A percentile compares a stretch with the other conserved stretches of the same genome.
Conservation (phyloP, 2,113 vertebrate species). For the Macrotis lagotis region DNA sequence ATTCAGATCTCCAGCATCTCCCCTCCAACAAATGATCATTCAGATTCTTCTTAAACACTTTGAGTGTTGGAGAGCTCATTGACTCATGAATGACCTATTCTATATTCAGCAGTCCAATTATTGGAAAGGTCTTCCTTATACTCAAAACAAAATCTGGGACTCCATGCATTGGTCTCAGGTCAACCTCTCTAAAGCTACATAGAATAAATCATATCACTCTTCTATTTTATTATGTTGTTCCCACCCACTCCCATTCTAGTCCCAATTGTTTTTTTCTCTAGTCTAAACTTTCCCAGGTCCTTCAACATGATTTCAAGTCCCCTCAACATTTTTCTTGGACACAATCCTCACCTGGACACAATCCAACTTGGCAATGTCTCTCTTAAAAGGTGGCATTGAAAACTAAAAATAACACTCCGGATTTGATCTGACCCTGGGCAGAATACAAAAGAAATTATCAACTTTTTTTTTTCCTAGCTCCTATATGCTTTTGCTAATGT, state of each 20-base stretch:
- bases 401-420: background rate
- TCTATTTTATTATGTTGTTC: background rate
- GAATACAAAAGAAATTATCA: background rate
- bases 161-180: background rate
- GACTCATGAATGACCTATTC: background rate
- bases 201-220: background rate
- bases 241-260: background rate
- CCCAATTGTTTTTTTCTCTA: background rate
- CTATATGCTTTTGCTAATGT: background rate
- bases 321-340: background rate
- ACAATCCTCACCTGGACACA: background rate
- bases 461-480: background rate
- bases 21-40: background rate
- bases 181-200: background rate
- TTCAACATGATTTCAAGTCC: background rate
- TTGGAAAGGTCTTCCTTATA: background rate
- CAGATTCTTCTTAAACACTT: background rate
- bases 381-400: background rate
- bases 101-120: background rate
- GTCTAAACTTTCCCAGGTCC: background rate
- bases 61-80: background rate
- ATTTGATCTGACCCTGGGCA: background rate
- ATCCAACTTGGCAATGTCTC: background rate
- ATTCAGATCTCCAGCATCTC: too few species aligned
- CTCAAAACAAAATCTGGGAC: background rate